Conservation (phyloP, 2,113 vertebrate genomes). For the Saimiri boliviensis region DNA sequence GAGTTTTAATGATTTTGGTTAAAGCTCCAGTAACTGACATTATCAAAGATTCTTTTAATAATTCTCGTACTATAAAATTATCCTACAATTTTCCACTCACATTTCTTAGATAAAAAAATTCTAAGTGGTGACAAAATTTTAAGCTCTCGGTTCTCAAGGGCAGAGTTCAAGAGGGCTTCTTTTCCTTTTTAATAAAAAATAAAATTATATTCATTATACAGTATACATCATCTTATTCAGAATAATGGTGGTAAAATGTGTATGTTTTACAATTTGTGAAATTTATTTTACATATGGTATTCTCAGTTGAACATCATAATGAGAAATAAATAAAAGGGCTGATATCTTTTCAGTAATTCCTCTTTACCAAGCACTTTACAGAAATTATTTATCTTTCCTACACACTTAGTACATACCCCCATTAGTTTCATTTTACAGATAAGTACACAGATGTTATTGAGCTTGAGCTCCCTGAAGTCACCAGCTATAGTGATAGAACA, state of each 20-base stretch:
- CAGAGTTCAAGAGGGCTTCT: neutral
- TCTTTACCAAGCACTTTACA: neutral
- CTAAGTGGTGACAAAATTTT: constrained; percentile 16
- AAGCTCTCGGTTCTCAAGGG: neutral
- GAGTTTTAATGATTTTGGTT: neutral
- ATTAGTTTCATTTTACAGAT: neutral
- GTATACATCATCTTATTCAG: neutral
- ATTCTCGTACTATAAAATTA: neutral
- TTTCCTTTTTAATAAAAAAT: neutral
- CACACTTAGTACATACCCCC: neutral
- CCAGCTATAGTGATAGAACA: neutral
- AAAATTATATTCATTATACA: neutral
- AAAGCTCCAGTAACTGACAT: neutral
- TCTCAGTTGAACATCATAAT: neutral
- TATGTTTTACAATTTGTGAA: neutral
- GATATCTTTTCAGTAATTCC: neutral
- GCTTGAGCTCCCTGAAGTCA: neutral
- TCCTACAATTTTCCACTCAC: neutral
- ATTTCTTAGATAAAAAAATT: neutral
- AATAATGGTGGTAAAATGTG: neutral
- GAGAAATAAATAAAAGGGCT: neutral
- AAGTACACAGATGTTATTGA: neutral
- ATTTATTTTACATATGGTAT: neutral
- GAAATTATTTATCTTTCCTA: neutral
- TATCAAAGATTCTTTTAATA: neutral